A percentile compares a stretch with the other conserved stretches of the same genome.
phyloP scores from a whole-genome alignment of 2,797 vertebrate species.

The Peromyscus melanophrys region DNA sequence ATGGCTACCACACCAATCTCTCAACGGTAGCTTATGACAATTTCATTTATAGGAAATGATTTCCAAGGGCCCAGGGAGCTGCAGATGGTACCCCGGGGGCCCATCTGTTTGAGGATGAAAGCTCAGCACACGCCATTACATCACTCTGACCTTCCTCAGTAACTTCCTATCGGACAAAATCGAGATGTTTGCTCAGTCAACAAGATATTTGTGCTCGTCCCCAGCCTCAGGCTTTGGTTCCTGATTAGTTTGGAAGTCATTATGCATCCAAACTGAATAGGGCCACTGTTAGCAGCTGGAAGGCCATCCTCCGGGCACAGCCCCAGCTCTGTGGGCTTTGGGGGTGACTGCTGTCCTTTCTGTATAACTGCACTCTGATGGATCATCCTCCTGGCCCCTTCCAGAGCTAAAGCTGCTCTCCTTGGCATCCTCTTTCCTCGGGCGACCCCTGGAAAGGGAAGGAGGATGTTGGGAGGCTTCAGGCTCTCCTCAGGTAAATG shows the following conservation, averaged over 20 bases:
- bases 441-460: background rate
- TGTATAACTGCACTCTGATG: conserved; percentile 67
- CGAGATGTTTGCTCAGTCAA: conserved; percentile 80
- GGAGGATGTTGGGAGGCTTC: background rate
- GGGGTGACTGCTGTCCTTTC: conserved; percentile 77
- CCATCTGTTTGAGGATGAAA: conserved; percentile 78
- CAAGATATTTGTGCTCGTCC: conserved; percentile 83
- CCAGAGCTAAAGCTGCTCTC: background rate
- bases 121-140: conserved; percentile 70
- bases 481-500: background rate
- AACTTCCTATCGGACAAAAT: conserved; percentile 79
- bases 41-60: conserved; percentile 75
- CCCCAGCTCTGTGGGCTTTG: conserved; percentile 77
- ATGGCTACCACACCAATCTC: conserved; percentile 60
- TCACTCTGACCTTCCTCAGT: conserved; percentile 80
- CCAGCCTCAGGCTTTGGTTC: conserved; percentile 75
- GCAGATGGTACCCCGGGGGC: conserved; percentile 66
- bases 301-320: conserved; percentile 79
- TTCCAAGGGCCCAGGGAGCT: conserved; percentile 64
- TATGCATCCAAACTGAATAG: conserved; percentile 82
- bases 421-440: conserved; percentile 52
- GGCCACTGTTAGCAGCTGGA: conserved; percentile 83
- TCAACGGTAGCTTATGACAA: conserved; percentile 11
- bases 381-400: conserved; percentile 25
- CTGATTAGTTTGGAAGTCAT: conserved; percentile 83